These are phyloP conservation scores for Meriones psammophilus DNA, from an alignment of 2,797 vertebrate genomes.

Conservation along the genomic window DNA sequence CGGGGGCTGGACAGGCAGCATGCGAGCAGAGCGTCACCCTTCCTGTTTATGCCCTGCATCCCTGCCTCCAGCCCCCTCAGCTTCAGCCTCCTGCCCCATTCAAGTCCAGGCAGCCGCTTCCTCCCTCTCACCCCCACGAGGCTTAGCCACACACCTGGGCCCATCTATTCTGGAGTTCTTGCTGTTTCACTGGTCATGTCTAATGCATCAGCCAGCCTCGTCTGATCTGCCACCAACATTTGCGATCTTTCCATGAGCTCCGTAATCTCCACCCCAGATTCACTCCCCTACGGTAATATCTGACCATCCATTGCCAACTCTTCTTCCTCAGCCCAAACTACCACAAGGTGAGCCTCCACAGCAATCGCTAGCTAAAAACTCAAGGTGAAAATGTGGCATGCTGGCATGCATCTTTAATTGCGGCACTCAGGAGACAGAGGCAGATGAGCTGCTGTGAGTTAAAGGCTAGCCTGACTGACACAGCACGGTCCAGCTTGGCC, in stretches of 20 bases:
- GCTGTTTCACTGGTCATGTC: not conserved
- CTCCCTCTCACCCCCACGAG: not conserved
- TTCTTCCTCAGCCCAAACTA: not conserved
- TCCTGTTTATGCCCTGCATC: not conserved
- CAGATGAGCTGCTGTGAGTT: not conserved
- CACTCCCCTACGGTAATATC: not conserved
- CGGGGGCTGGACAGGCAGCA: not conserved
- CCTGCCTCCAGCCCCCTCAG: not conserved
- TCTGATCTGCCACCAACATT: not conserved
- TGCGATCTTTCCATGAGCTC: not conserved
- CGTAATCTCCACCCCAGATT: not conserved
- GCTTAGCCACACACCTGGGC: not conserved
- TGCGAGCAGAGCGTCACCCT: not conserved
- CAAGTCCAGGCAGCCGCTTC: not conserved
- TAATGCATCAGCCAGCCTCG: not conserved
- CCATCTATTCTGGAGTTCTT: not conserved
- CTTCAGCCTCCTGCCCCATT: not conserved
- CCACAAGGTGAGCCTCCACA: not conserved
- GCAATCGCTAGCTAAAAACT: conserved; percentile 30
- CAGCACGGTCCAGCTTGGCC: not conserved
- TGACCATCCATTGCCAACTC: not conserved
- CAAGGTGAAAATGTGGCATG: not conserved
- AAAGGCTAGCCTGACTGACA: not conserved
- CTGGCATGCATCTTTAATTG: too few species aligned
- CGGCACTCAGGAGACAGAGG: not conserved